Percentiles rank a stretch among this genome's conserved stretches.
Evolutionary conservation across 2,888 invertebrate species (phyloP).

Genomic region (Cephus pygmeus): DNA sequence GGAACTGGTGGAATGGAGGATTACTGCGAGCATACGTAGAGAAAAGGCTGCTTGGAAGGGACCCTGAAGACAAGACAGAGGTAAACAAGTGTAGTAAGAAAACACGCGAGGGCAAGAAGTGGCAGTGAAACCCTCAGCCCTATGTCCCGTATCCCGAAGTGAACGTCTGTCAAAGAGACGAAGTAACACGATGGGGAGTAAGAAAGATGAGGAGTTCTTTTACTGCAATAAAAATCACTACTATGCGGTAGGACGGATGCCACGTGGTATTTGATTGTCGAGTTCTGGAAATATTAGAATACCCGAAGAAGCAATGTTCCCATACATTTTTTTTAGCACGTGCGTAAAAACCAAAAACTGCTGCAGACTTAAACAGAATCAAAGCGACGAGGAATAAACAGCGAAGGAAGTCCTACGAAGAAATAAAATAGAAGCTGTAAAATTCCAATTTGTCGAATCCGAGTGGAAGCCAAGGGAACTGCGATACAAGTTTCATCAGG

Average conservation of each 20-base stretch:
- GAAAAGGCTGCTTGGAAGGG: constrained; percentile 25
- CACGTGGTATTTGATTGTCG: neutral
- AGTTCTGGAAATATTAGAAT: neutral
- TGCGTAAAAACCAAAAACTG: too few species aligned
- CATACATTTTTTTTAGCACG: neutral
- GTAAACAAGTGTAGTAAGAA: constrained; percentile 55
- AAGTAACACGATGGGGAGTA: neutral
- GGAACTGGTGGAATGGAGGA: constrained; percentile 19
- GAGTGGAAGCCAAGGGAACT: constrained; percentile 21
- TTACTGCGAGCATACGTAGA: neutral
- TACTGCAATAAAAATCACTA: neutral
- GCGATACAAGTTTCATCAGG: constrained; percentile 28
- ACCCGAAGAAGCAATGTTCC: neutral
- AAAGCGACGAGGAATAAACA: neutral
- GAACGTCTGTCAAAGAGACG: neutral
- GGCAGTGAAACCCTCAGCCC: constrained; percentile 24
- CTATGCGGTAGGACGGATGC: neutral
- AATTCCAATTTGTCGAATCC: neutral
- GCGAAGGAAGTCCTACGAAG: neutral
- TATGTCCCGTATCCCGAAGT: neutral
- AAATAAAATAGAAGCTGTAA: neutral
- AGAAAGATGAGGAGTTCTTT: neutral
- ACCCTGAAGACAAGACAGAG: constrained; percentile 43
- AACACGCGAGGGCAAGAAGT: constrained; percentile 46
- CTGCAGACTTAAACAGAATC: too few species aligned